phyloP scores from a whole-genome alignment of 2,888 invertebrate species.

The Gastracanthus pulcherrimus region DNA sequence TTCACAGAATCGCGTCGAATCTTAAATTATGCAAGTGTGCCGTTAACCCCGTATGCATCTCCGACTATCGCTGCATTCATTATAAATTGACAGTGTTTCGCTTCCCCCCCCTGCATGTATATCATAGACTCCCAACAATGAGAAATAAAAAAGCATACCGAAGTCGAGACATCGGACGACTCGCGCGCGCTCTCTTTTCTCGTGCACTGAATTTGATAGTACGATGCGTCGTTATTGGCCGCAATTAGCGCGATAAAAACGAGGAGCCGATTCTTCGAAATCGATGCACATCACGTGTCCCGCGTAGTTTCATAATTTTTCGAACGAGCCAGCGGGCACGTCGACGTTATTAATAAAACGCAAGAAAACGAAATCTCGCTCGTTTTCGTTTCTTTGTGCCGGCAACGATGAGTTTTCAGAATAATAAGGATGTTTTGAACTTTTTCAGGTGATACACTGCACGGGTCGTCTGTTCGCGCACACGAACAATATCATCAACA shows the following conservation, averaged over 20 bases:
- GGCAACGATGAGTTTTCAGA: not conserved
- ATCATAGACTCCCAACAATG: not conserved
- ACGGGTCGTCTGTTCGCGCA: conserved; percentile 86
- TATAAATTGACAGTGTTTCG: not conserved
- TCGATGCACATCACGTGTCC: not conserved
- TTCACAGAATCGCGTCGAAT: not conserved
- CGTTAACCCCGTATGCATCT: not conserved
- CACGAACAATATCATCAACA: conserved; percentile 56
- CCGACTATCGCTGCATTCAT: not conserved
- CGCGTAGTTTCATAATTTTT: conserved; percentile 4
- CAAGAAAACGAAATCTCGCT: not conserved
- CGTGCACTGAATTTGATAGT: conserved; percentile 27
- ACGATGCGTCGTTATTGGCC: conserved; percentile 18
- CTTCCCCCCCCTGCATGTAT: not conserved
- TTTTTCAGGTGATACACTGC: conserved; percentile 90
- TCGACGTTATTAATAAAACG: not conserved
- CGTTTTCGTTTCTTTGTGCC: not conserved
- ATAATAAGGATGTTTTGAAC: conserved; percentile 16
- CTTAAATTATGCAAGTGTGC: not conserved
- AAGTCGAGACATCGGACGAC: not conserved
- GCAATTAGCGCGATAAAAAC: conserved; percentile 30
- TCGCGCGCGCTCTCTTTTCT: not conserved
- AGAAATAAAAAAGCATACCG: not conserved
- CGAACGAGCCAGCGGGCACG: conserved; percentile 12
- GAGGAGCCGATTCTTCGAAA: conserved; percentile 16